Percentiles rank a stretch among this genome's conserved stretches.
phyloP scores from a whole-genome alignment of 1,140 invertebrate species.

The Halesus radiatus region DNA sequence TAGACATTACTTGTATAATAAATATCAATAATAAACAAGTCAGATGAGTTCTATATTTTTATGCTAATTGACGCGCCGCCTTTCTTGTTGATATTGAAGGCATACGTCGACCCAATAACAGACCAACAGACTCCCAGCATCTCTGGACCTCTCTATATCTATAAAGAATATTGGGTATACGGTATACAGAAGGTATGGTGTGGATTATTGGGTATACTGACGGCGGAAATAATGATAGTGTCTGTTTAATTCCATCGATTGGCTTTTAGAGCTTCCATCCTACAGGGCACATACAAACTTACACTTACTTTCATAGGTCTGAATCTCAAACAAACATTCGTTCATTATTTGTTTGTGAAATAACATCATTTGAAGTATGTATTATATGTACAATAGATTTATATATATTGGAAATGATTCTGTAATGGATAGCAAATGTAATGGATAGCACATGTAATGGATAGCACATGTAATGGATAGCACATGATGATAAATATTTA shows the following conservation, averaged over 20 bases:
- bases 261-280: conserved; percentile 1
- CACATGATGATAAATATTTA: too few relatives aligned
- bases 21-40: too few relatives aligned
- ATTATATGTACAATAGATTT: too few relatives aligned
- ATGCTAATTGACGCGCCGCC: conserved; percentile 19
- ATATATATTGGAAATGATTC: too few relatives aligned
- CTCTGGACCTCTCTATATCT: not conserved
- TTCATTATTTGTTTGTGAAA: not conserved
- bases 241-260: conserved; percentile 49
- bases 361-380: too few relatives aligned
- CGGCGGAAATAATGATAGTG: conserved; percentile 52
- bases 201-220: too few relatives aligned
- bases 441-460: too few relatives aligned
- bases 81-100: not conserved
- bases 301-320: not conserved
- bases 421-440: too few relatives aligned
- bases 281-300: not conserved
- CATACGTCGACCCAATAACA: not conserved
- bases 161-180: too few relatives aligned
- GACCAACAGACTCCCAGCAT: conserved; percentile 31
- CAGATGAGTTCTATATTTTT: not conserved
- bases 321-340: not conserved
- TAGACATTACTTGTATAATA: too few relatives aligned
- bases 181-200: conserved; percentile 34
- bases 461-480: too few relatives aligned